phyloP scores from a whole-genome alignment of 2,797 vertebrate species.

The Helostoma temminkii region DNA sequence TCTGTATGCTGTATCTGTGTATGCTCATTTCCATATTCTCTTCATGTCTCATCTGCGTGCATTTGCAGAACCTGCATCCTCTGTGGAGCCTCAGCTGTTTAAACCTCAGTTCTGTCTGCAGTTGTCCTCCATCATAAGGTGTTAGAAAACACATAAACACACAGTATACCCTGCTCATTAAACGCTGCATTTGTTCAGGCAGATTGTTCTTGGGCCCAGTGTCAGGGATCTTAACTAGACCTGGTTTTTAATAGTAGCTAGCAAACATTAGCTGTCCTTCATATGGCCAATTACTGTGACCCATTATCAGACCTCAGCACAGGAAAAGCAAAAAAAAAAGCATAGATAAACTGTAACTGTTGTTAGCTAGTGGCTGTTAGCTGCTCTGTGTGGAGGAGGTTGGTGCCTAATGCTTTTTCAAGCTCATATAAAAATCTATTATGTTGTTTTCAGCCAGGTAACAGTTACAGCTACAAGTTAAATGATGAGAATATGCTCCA shows the following conservation, averaged over 20 bases:
- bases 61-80: slow-evolving; percentile 2
- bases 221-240: too few relatives aligned
- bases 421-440: not conserved
- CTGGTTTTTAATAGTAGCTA: too few relatives aligned
- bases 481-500: too few relatives aligned
- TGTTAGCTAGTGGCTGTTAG: too few relatives aligned
- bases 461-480: too few relatives aligned
- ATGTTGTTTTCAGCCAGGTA: not conserved
- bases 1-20: too few relatives aligned
- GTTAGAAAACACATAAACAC: not conserved
- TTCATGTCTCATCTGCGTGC: slow-evolving; percentile 20
- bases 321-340: too few relatives aligned
- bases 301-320: not conserved
- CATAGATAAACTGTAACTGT: too few relatives aligned
- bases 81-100: slow-evolving; percentile 1
- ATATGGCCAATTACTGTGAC: too few relatives aligned
- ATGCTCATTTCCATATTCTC: slow-evolving; percentile 39
- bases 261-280: too few relatives aligned
- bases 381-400: too few relatives aligned
- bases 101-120: not conserved
- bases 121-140: not conserved
- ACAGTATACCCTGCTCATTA: not conserved
- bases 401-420: too few relatives aligned
- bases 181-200: not conserved
- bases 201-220: not conserved